These are phyloP conservation scores for Leptinotarsa defecta DNA, from an alignment of 1,140 invertebrate genomes.

Conservation along the genomic window DNA sequence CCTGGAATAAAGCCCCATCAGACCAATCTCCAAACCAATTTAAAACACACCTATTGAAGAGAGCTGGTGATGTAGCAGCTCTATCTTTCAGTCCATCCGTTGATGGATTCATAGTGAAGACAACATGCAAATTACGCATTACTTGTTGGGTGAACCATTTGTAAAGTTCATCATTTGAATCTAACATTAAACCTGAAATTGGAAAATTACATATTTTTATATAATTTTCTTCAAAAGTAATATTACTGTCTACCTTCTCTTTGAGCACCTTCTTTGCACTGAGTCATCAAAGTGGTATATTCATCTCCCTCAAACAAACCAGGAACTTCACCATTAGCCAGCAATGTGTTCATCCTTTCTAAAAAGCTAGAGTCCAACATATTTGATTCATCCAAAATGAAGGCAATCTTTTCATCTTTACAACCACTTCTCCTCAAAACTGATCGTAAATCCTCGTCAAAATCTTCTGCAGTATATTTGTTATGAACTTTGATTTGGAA, in stretches of 20 bases:
- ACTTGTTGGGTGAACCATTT: constrained; percentile 98
- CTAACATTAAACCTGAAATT: constrained; percentile 83
- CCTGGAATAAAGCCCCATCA: constrained; percentile 94
- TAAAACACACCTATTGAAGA: constrained; percentile 99
- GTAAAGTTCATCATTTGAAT: constrained; percentile 97
- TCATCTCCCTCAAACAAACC: constrained; percentile 94
- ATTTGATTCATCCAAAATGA: constrained; percentile 99
- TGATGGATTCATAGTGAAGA: constrained; percentile 99
- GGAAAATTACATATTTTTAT: constrained; percentile 11
- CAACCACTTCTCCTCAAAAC: constrained; percentile 94
- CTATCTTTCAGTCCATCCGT: constrained; percentile 97
- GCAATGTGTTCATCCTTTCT: constrained; percentile 97
- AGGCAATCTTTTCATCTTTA: constrained; percentile 98
- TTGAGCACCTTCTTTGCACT: constrained; percentile 98
- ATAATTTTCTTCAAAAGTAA: neutral
- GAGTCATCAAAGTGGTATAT: constrained; percentile 98
- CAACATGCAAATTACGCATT: constrained; percentile 98
- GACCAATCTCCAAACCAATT: constrained; percentile 99
- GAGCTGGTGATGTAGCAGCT: constrained; percentile 96
- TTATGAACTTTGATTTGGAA: constrained; percentile 99
- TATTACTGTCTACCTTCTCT: constrained; percentile 70
- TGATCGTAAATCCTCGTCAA: constrained; percentile 96
- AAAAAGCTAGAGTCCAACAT: constrained; percentile 98
- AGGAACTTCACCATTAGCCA: constrained; percentile 98
- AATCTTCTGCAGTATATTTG: constrained; percentile 97